Evolutionary conservation across 2,113 vertebrate genomes (phyloP).

Genomic region (Axis porcinus): DNA sequence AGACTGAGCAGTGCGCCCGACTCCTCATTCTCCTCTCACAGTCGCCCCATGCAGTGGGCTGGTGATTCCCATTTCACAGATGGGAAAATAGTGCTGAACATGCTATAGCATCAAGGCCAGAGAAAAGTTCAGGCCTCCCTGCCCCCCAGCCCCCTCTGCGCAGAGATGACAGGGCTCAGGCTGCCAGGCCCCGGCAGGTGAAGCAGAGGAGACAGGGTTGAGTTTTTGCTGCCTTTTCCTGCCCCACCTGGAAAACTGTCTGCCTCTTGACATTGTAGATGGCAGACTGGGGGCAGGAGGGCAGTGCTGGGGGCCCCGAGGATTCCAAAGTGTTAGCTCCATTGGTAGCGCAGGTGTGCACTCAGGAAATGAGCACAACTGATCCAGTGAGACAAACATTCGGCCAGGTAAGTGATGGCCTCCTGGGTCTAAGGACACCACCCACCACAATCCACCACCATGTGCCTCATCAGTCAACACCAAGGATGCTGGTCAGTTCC

Average conservation of each 20-base stretch:
- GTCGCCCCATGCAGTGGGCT: fast-evolving
- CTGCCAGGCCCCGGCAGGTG: fast-evolving
- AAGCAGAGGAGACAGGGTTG: background rate
- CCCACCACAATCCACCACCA: background rate
- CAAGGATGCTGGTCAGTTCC: fast-evolving
- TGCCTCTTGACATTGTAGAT: background rate
- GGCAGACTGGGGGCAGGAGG: fast-evolving
- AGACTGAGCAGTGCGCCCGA: fast-evolving
- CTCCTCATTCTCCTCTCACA: background rate
- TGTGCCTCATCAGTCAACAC: background rate
- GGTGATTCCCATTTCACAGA: background rate
- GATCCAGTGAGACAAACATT: too few relatives aligned
- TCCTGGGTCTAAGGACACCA: background rate
- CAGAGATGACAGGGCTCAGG: background rate
- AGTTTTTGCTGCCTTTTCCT: background rate
- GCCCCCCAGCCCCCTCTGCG: background rate
- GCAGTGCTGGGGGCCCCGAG: fast-evolving
- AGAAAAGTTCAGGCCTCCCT: background rate
- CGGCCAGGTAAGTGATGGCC: background rate
- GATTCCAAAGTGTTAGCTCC: background rate
- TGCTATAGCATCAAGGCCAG: background rate
- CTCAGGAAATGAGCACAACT: background rate
- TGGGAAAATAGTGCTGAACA: background rate
- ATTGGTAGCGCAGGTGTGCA: background rate
- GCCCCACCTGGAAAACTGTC: background rate